A percentile compares a stretch with the other conserved stretches of the same genome.
Evolutionary conservation across 2,797 vertebrate species (phyloP).

Genomic region (Anniella stebbinsi): DNA sequence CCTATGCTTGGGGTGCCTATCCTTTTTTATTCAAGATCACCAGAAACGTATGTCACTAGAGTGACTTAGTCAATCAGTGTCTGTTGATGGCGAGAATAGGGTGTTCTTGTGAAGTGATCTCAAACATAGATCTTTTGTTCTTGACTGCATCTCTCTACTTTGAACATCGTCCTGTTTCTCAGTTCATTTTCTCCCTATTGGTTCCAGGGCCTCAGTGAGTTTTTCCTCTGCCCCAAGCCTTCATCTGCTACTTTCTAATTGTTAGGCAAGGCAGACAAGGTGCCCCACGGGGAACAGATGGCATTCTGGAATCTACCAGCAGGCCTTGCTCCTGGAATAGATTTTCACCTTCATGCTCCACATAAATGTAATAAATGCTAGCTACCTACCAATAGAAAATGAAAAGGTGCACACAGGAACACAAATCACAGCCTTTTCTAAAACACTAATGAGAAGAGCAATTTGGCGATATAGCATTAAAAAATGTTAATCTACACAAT

Average conservation of each 20-base stretch:
- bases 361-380: constrained; percentile 70
- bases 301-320: constrained; percentile 71
- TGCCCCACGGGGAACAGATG: constrained; percentile 76
- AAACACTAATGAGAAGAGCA: constrained; percentile 49
- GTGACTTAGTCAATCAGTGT: constrained; percentile 8
- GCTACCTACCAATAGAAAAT: constrained; percentile 65
- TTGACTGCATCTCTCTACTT: constrained; percentile 31
- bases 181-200: constrained; percentile 46
- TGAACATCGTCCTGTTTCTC: constrained; percentile 55
- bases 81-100: background rate
- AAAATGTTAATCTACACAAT: constrained; percentile 49
- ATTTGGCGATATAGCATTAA: constrained; percentile 51
- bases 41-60: constrained; percentile 29
- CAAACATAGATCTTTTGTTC: constrained; percentile 43
- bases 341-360: constrained; percentile 73
- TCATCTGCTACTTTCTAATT: constrained; percentile 72
- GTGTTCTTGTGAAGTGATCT: constrained; percentile 27
- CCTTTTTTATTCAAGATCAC: constrained; percentile 49
- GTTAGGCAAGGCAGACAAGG: constrained; percentile 70
- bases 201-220: constrained; percentile 61
- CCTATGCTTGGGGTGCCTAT: accelerated
- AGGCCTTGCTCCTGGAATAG: constrained; percentile 69
- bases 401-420: constrained; percentile 57
- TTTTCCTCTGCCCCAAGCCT: constrained; percentile 57
- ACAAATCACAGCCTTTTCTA: constrained; percentile 55